phyloP scores from a whole-genome alignment of 2,113 vertebrate species.

The Oryzias woworae region DNA sequence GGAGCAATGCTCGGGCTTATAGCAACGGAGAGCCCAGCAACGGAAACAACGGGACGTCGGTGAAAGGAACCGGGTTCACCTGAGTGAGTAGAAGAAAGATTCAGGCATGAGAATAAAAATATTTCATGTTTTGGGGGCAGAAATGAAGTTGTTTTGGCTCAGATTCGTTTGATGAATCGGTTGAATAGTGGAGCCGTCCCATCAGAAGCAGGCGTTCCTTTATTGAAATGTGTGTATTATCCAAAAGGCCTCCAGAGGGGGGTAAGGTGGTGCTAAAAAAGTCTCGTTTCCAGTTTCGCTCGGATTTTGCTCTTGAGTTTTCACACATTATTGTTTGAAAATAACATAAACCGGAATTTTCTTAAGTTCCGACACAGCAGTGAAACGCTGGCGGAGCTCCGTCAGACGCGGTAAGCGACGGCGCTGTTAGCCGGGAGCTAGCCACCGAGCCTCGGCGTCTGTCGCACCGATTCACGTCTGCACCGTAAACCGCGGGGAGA shows the following conservation, averaged over 20 bases:
- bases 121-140: accelerated
- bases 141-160: not conserved
- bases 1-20: conserved; percentile 20
- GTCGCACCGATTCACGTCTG: conserved; percentile 1
- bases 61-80: conserved; percentile 8
- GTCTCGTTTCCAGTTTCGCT: conserved; percentile 11
- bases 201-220: conserved; percentile 25
- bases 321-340: accelerated
- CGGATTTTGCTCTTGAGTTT: not conserved
- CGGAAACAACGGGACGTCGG: conserved; percentile 38
- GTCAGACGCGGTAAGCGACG: not conserved
- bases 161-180: conserved; percentile 1
- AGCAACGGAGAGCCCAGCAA: conserved; percentile 56
- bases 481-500: conserved; percentile 20
- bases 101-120: not conserved
- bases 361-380: not conserved
- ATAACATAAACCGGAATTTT: not conserved
- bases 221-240: conserved; percentile 37
- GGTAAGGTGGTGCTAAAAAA: conserved; percentile 34
- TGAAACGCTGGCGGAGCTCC: not conserved
- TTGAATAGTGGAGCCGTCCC: conserved; percentile 13
- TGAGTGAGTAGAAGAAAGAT: conserved; percentile 44
- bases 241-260: conserved; percentile 64
- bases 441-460: conserved; percentile 23
- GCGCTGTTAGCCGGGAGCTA: conserved; percentile 55